phyloP scores from a whole-genome alignment of 2,113 vertebrate species.

The Vireo altiloquus region DNA sequence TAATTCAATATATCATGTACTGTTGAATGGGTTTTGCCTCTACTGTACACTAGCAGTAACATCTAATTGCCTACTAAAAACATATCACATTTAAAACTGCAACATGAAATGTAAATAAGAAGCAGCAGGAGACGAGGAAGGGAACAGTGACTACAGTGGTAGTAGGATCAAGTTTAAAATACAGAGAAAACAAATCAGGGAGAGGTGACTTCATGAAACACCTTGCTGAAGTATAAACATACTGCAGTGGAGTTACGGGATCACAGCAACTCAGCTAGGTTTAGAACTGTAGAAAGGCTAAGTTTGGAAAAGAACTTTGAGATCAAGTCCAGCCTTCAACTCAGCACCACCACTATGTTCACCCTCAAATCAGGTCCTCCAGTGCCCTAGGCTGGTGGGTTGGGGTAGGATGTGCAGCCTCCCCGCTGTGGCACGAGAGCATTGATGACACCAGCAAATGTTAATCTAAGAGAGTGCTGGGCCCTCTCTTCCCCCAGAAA shows the following conservation, averaged over 20 bases:
- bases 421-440: accelerated
- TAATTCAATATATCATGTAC: neutral
- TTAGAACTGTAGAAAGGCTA: neutral
- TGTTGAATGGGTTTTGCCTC: neutral
- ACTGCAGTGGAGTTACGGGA: neutral
- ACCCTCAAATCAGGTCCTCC: neutral
- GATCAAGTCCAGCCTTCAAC: neutral
- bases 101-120: neutral
- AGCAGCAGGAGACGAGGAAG: neutral
- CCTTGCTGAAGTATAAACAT: neutral
- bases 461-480: neutral
- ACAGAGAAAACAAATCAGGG: neutral
- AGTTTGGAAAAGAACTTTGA: neutral
- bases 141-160: neutral
- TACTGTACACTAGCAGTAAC: neutral
- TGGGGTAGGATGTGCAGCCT: neutral
- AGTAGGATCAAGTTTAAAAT: neutral
- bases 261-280: neutral
- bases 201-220: neutral
- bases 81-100: neutral
- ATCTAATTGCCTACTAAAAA: neutral
- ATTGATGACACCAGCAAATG: neutral
- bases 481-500: neutral
- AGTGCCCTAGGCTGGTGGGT: neutral
- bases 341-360: neutral